Evolutionary conservation across 2,888 invertebrate genomes (phyloP), one percentile per base, ranked within the genome.

Genomic region (Physocephala rufipes): DNA sequence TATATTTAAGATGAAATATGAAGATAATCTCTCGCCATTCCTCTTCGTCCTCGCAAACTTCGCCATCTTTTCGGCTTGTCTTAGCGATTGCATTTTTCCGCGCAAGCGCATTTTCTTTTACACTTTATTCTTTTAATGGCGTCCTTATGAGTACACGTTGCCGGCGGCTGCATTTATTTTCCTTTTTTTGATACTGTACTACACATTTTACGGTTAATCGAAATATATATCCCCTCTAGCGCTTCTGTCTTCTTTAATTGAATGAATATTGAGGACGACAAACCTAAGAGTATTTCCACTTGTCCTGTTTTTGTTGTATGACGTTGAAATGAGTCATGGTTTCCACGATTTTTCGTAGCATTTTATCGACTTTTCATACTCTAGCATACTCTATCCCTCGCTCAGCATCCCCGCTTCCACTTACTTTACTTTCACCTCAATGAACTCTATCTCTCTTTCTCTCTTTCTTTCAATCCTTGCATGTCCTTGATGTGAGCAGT

Each of bases 371-470:
- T 36, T 36, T 19, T 24, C 15, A 15, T 36, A 7, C 28, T 36
- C 36, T 36, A 15, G 30, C 55, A 36, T 19, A 15, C 26, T 66
- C 24, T 58, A 55, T 58, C 36, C 12, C 24, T 21, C 66, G 24
- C 24, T 28, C 3, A 24, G 3, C 49, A 49, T 19, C 49, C 49
- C 16, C 28, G 19, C 55, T n/a, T 19, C 45, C 43, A 16, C 19
- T 49, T 75, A 69, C 66, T 36, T 30, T 58, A 61, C 61, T 72
- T 78, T 74, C 73, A 21, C 53, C 74, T 74, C 74, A 75, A n/a
- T n/a, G n/a, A n/a, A n/a, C n/a, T n/a, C n/a, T n/a, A n/a, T n/a
- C n/a, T n/a, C 28, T 63, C 63, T 16, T 4, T n/a, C 4, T 9
- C 9, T 19, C 73, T 73, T 47, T 1, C 12, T 55, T 7, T 30